Evolutionary conservation across 2,888 invertebrate species (phyloP).

Genomic region (Clostera curtula): DNA sequence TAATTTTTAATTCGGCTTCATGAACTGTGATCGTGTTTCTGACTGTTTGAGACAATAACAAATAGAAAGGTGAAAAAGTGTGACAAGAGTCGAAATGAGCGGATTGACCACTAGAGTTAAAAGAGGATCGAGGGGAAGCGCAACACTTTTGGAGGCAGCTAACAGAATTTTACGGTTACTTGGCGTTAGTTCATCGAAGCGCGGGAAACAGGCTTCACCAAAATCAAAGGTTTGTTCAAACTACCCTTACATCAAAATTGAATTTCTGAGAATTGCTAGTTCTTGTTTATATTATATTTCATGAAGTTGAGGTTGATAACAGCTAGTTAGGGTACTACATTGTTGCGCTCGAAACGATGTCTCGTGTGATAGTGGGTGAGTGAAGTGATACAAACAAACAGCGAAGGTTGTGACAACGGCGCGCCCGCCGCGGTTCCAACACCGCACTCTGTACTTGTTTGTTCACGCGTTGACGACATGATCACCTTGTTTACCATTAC

Average conservation of each 20-base stretch:
- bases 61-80: conserved; percentile 50
- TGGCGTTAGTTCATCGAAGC: conserved; percentile 70
- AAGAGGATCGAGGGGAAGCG: conserved; percentile 73
- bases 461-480: conserved; percentile 66
- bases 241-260: background rate
- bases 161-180: conserved; percentile 72
- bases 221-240: conserved; percentile 72
- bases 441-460: conserved; percentile 64
- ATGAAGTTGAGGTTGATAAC: background rate
- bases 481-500: conserved; percentile 63
- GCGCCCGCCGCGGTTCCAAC: no score
- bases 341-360: conserved; percentile 5
- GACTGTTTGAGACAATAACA: conserved; percentile 55
- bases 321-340: no score
- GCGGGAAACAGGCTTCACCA: conserved; percentile 73
- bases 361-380: background rate
- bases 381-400: conserved; percentile 28
- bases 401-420: conserved; percentile 22
- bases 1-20: conserved; percentile 28
- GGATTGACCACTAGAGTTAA: conserved; percentile 72
- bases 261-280: background rate
- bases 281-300: conserved; percentile 22
- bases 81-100: conserved; percentile 69
- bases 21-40: conserved; percentile 61
- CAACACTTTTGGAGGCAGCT: conserved; percentile 70